Conservation (phyloP, 2,888 invertebrate species). For the Cephus nigrinus region DNA sequence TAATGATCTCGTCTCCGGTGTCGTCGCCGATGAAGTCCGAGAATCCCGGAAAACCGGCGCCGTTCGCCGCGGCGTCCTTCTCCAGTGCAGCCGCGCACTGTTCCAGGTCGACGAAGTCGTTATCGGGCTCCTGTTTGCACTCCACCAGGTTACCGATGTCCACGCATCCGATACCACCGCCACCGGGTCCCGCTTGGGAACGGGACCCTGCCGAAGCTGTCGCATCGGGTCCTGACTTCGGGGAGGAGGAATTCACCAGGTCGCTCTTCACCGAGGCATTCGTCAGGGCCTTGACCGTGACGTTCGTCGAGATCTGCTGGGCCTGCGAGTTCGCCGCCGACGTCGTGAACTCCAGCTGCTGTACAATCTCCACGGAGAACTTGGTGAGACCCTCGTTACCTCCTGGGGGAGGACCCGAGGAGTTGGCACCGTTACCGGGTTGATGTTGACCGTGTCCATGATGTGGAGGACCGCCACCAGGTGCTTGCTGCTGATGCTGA, state of each 20-base stretch:
- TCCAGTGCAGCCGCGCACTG: conserved; percentile 88
- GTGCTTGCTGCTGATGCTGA: conserved; percentile 58
- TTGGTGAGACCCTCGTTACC: conserved; percentile 70
- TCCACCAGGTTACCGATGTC: conserved; percentile 78
- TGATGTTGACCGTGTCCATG: conserved; percentile 54
- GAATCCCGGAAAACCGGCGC: conserved; percentile 80
- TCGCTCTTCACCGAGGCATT: conserved; percentile 76
- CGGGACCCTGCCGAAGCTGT: conserved; percentile 50
- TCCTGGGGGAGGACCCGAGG: conserved; percentile 47
- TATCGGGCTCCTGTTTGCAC: conserved; percentile 86
- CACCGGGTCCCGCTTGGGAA: conserved; percentile 44
- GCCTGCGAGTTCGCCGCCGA: conserved; percentile 88
- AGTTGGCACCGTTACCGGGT: conserved; percentile 50
- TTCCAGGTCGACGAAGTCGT: conserved; percentile 87
- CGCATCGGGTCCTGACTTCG: conserved; percentile 68
- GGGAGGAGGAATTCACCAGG: conserved; percentile 65
- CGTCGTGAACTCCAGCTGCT: conserved; percentile 90
- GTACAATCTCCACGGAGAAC: conserved; percentile 93
- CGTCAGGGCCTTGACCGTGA: conserved; percentile 86
- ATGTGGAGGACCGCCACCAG: conserved; percentile 54
- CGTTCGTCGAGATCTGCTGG: conserved; percentile 91
- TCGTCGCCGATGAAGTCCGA: conserved; percentile 87
- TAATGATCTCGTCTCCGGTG: conserved; percentile 81
- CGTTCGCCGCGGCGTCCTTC: conserved; percentile 81
- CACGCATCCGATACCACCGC: conserved; percentile 61